Evolutionary conservation across 2,113 vertebrate genomes (phyloP), one percentile per base, ranked within the genome.

Genomic region (Regulus satrapa): DNA sequence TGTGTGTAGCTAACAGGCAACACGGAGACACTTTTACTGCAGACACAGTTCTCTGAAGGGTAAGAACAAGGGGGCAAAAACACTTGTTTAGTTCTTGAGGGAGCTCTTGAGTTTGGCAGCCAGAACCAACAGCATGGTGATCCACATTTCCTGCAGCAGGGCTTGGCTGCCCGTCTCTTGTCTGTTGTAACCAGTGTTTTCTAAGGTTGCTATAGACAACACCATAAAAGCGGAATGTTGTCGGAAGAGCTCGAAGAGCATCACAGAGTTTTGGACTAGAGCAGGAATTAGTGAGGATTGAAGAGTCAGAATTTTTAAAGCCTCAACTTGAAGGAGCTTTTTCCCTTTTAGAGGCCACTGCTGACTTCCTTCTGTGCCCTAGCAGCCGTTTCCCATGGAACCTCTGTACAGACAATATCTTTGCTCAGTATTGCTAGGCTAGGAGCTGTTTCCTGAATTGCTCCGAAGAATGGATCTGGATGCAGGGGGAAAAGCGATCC

Each of bases 341-440:
- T 83, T 83, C 63, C 68, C 55, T 54, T 24, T 59, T 31, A 9
- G 62, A 82, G 20, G 68, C 82, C 12, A 3, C 87, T 68, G 71
- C 88, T 77, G 66, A 49, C 77, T 88, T 77, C 43, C 46, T 92
- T 54, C n/a, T 32, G 12, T 61, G 63, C 54, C 78, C 31, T 10
- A 5, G 13, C 1, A 28, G 62, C 85, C 12, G 0, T 80, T 82
- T 89, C 79, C 43, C 62, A 9, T 67, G 79, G 83, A 86, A 78
- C 45, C 51, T 41, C 43, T 38, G 54, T 61, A 49, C 64, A 82
- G 73, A 31, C 2, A 3, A 4, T 58, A 45, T 45, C 54, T n/a
- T 52, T 84, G 88, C 95, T 96, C 95, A 92, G 88, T 43, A 28
- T 54, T 94, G 92, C 95, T 91, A 41, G 90, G 75, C 91, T 95